Evolutionary conservation across 2,113 vertebrate genomes (phyloP).

Genomic region (Maccullochella peelii): DNA sequence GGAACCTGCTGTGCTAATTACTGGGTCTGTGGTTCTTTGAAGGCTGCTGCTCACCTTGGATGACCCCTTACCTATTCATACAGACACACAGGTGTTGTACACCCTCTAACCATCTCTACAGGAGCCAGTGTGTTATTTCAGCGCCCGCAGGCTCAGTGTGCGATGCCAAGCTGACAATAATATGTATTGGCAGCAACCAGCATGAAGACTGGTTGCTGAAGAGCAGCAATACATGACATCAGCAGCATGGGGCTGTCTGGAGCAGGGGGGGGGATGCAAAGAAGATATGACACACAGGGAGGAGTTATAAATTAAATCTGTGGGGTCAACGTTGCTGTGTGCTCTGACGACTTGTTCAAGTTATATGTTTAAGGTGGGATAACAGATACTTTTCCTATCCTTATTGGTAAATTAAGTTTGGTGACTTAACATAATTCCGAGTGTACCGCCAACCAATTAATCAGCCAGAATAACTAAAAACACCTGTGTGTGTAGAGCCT

Average conservation of each 20-base stretch:
- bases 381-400: too few relatives aligned
- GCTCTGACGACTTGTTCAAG: too few relatives aligned
- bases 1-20: conserved; percentile 55
- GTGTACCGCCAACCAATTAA: too few relatives aligned
- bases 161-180: conserved; percentile 61
- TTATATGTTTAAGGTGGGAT: neutral
- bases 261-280: conserved; percentile 2
- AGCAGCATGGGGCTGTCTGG: conserved; percentile 26
- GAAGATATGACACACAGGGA: neutral
- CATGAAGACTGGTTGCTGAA: conserved; percentile 28
- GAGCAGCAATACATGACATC: conserved; percentile 42
- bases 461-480: too few relatives aligned
- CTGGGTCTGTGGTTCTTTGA: conserved; percentile 26
- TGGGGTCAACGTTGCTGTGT: too few relatives aligned
- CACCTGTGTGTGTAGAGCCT: too few relatives aligned
- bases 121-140: conserved; percentile 60
- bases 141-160: conserved; percentile 55
- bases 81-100: conserved; percentile 6
- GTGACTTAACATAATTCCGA: too few relatives aligned
- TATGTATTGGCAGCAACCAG: conserved; percentile 67
- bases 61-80: conserved; percentile 28
- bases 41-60: conserved; percentile 33
- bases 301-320: neutral
- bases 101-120: conserved; percentile 29
- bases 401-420: too few relatives aligned